phyloP scores from a whole-genome alignment of 2,888 invertebrate genomes.

The Perizoma flavofasciatum region DNA sequence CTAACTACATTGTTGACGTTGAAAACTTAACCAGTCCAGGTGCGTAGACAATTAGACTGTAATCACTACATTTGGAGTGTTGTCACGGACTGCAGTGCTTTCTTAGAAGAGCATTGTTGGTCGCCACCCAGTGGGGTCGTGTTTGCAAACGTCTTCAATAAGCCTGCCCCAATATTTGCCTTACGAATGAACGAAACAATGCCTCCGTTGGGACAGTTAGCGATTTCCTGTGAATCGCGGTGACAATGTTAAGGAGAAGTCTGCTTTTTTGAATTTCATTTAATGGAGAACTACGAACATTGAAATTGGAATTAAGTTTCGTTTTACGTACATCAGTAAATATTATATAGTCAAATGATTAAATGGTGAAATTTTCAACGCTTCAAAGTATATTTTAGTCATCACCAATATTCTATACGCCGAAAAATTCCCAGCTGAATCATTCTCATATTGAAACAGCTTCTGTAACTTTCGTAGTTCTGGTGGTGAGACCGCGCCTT shows the following conservation, averaged over 20 bases:
- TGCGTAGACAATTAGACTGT: slow-evolving; percentile 77
- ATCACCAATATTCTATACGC: too few species aligned
- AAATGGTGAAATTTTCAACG: too few species aligned
- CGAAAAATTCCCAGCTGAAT: too few species aligned
- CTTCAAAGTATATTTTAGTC: too few species aligned
- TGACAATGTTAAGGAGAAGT: slow-evolving; percentile 56
- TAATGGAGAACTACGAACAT: neutral
- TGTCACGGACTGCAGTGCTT: slow-evolving; percentile 67
- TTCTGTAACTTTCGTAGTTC: slow-evolving; percentile 2
- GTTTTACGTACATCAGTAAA: too few species aligned
- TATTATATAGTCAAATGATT: too few species aligned
- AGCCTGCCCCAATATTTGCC: slow-evolving; percentile 78
- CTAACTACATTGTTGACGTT: slow-evolving; percentile 68
- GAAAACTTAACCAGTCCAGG: slow-evolving; percentile 78
- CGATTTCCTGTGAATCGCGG: slow-evolving; percentile 66
- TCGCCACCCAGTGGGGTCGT: slow-evolving; percentile 75
- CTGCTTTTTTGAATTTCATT: slow-evolving; percentile 29
- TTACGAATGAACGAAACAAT: slow-evolving; percentile 81
- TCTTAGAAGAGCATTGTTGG: slow-evolving; percentile 74
- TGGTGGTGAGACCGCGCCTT: slow-evolving; percentile 50
- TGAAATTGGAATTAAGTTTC: too few species aligned
- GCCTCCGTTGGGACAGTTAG: slow-evolving; percentile 74
- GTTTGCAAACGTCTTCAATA: slow-evolving; percentile 80
- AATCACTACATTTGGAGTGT: slow-evolving; percentile 80
- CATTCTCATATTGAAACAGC: too few species aligned